Percentiles rank a stretch among this genome's conserved stretches.
phyloP scores from a whole-genome alignment of 2,888 invertebrate species.

The Cataglyphis altisquamis region DNA sequence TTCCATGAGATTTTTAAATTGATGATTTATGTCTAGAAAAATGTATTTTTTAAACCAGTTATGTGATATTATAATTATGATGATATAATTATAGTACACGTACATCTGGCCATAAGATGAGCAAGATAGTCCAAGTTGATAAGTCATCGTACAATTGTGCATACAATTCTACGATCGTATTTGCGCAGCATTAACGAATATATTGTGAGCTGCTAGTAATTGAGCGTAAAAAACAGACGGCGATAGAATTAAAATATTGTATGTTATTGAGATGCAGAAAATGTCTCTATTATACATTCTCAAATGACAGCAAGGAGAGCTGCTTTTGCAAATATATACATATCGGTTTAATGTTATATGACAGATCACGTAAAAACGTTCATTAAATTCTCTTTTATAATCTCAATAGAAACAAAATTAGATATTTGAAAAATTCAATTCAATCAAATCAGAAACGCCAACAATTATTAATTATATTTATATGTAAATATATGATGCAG shows the following conservation, averaged over 20 bases:
- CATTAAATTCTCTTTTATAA: background rate
- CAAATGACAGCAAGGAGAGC: background rate
- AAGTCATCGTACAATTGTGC: constrained; percentile 11
- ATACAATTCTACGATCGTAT: constrained; percentile 17
- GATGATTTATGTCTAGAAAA: background rate
- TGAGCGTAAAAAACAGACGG: constrained; percentile 30
- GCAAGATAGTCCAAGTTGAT: constrained; percentile 19
- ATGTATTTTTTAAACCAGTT: background rate
- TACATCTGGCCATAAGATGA: background rate
- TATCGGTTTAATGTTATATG: background rate
- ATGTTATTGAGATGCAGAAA: constrained; percentile 16
- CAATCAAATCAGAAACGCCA: background rate
- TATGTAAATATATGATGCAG: background rate
- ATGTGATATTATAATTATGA: background rate
- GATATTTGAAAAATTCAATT: background rate
- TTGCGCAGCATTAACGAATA: constrained; percentile 17
- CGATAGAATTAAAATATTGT: constrained; percentile 14
- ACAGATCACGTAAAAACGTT: background rate
- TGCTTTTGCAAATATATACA: constrained; percentile 9
- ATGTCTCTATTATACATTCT: constrained; percentile 20
- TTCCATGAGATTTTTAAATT: background rate
- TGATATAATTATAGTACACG: background rate
- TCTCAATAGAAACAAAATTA: background rate
- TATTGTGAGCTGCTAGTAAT: constrained; percentile 11
- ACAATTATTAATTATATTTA: background rate